Base-by-base conservation (phyloP, 2,113 vertebrate genomes). In the Xiphophorus couchianus region DNA sequence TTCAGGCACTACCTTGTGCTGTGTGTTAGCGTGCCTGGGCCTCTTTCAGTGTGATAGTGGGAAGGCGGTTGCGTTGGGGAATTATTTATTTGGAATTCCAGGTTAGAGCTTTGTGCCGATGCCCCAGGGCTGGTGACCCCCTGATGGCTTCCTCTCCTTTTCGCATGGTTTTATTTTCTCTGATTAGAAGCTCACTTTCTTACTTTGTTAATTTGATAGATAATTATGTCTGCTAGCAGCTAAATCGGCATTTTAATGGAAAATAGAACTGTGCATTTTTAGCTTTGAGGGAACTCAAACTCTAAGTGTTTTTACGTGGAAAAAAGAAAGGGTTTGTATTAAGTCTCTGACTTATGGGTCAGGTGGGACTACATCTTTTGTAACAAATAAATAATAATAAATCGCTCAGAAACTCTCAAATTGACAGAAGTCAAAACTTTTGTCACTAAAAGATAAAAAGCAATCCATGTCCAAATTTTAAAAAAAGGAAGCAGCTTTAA, bases 31-130 rank as follows among this genome's bases (percentile, higher is more conserved):
- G 29, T 63, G 63, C 25, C 15, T 73, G 54, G 12, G 62, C 14
- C 22, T 58, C 58, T 63, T 68, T 75, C 75, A 31, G 77, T 29
- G 28, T 12, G 10, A 64, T 74, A 19, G 22, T 28, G 15, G 31
- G 63, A 17, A 60, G 42, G 33, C 69, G 76, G 69, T 62, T 10
- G 15, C 22, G 44, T 87, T 66, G 69, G 29, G 69, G 84, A 87
- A 86, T 87, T 84, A 86, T 90, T 89, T 87, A 85, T 89, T 86
- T 89, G 91, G 88, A 90, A 91, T 92, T 90, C 89, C 84, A 86
- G 87, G 83, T 91, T 82, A 79, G 84, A 70, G 76, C 66, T 78
- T 76, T 78, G 82, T 29, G 74, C 54, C 10, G 73, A 85, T 79
- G 73, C 76, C 83, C 71, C 11, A 0, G 74, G 78, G 69, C 42